Evolutionary conservation across 2,888 invertebrate genomes (phyloP).

Genomic region (Acrobasis suavella): DNA sequence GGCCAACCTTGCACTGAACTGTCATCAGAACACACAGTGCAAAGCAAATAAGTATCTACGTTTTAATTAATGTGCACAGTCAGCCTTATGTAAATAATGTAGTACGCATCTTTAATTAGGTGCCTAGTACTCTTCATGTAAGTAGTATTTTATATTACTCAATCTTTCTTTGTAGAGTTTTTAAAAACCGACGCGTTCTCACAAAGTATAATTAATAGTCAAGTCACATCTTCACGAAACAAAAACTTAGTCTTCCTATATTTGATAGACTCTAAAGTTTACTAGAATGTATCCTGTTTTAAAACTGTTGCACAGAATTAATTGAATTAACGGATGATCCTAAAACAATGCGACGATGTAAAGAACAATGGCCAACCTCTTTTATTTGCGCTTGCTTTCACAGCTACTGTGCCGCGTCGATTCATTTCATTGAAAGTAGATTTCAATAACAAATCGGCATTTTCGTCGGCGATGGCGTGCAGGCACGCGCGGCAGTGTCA

Average conservation of each 20-base stretch:
- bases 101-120: neutral
- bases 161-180: no score
- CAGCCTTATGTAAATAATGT: constrained; percentile 1
- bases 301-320: neutral
- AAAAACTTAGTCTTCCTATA: no score
- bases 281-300: no score
- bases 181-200: no score
- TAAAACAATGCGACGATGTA: neutral
- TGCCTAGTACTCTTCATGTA: no score
- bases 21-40: constrained; percentile 11
- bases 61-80: neutral
- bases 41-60: constrained; percentile 6
- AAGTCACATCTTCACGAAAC: no score
- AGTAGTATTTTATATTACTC: no score
- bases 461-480: constrained; percentile 61
- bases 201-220: no score
- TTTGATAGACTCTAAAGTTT: no score
- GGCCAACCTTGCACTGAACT: constrained; percentile 11
- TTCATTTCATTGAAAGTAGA: constrained; percentile 66
- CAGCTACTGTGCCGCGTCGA: constrained; percentile 34
- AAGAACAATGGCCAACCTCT: neutral
- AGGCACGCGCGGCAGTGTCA: constrained; percentile 64
- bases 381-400: constrained; percentile 42
- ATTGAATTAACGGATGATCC: neutral
- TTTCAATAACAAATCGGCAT: constrained; percentile 64